phyloP scores from a whole-genome alignment of 2,888 invertebrate genomes.

The Colletes collaris region DNA sequence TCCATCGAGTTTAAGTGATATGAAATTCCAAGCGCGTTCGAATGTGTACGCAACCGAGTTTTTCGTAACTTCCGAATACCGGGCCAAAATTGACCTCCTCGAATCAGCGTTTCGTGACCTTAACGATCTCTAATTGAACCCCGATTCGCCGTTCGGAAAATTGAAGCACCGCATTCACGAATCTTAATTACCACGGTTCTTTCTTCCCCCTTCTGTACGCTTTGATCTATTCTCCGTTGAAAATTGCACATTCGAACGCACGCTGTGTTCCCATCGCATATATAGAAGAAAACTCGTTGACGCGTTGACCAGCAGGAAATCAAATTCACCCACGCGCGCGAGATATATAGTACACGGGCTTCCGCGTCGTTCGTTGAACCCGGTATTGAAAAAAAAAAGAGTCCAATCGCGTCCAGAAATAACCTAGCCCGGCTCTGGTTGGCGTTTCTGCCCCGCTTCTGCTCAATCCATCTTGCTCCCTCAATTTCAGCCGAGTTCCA shows the following conservation, averaged over 20 bases:
- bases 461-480: conserved; percentile 62
- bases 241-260: neutral
- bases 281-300: conserved; percentile 6
- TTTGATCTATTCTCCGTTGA: conserved; percentile 5
- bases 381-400: conserved; percentile 61
- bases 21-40: too few species aligned
- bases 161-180: too few species aligned
- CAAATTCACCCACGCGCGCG: conserved; percentile 36
- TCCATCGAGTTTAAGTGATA: too few species aligned
- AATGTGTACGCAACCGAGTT: too few species aligned
- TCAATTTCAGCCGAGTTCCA: conserved; percentile 62
- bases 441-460: conserved; percentile 57
- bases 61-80: too few species aligned
- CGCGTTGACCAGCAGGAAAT: conserved; percentile 41
- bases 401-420: conserved; percentile 64
- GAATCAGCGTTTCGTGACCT: too few species aligned
- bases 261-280: neutral
- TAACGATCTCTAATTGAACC: too few species aligned
- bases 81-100: too few species aligned
- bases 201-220: neutral
- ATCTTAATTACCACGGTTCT: conserved; percentile 2
- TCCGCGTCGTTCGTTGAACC: conserved; percentile 62
- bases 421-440: conserved; percentile 54
- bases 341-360: conserved; percentile 31
- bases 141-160: too few species aligned